Evolutionary conservation across 2,888 invertebrate species (phyloP).

Genomic region (Deroplatys truncata): DNA sequence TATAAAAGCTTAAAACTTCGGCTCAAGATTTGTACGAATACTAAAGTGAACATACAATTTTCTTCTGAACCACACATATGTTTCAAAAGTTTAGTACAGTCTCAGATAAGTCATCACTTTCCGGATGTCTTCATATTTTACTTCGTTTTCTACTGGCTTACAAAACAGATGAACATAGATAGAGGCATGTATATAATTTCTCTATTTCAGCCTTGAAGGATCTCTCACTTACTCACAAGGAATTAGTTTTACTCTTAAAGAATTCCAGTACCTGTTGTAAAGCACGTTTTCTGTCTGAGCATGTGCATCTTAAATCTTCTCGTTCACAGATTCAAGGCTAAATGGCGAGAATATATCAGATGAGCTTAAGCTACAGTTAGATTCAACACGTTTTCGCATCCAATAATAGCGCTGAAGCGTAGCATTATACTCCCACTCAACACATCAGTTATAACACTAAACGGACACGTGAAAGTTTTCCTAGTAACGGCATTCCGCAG

Average conservation of each 20-base stretch:
- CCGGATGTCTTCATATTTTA: background rate
- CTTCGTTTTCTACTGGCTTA: background rate
- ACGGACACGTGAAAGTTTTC: background rate
- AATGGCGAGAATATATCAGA: background rate
- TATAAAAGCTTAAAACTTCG: too few species aligned
- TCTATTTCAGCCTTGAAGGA: background rate
- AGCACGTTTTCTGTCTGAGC: background rate
- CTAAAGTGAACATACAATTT: background rate
- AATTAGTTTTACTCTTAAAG: background rate
- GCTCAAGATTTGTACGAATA: too few species aligned
- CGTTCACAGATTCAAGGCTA: background rate
- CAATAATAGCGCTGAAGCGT: background rate
- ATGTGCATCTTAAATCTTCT: background rate
- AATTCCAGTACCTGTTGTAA: background rate
- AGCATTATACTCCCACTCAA: background rate
- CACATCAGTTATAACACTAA: background rate
- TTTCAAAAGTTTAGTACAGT: too few species aligned
- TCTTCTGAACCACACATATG: background rate
- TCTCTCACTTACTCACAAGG: background rate
- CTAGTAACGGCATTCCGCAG: background rate
- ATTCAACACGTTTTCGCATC: background rate
- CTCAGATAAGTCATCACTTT: too few species aligned
- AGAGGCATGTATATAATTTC: background rate
- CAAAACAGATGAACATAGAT: background rate
- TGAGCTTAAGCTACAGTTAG: background rate